Evolutionary conservation across 2,797 vertebrate genomes (phyloP).

Genomic region (Cottoperca gobio): DNA sequence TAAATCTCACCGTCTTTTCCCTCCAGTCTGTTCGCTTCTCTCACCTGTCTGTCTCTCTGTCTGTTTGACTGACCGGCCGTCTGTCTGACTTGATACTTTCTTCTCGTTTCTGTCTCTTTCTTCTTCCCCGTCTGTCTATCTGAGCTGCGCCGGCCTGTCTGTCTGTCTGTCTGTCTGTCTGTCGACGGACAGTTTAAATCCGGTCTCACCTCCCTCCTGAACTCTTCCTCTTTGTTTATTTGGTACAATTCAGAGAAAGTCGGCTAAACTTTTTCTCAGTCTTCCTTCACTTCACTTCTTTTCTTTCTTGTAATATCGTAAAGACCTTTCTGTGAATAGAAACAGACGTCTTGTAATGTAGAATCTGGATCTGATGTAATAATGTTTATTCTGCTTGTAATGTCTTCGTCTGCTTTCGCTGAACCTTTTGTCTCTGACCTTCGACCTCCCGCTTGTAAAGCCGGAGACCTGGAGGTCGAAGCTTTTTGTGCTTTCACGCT

Average conservation of each 20-base stretch:
- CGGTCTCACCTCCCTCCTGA: constrained; percentile 47
- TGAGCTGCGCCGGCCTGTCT: background rate
- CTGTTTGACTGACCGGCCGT: constrained; percentile 49
- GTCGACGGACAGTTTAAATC: constrained; percentile 22
- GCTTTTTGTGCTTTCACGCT: constrained; percentile 20
- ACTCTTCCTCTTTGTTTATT: constrained; percentile 33
- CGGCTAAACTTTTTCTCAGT: constrained; percentile 26
- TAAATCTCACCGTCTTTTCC: constrained; percentile 1
- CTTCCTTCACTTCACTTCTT: too few relatives aligned
- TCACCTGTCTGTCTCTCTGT: constrained; percentile 47
- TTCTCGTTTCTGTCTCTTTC: constrained; percentile 63
- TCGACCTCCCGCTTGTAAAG: constrained; percentile 47
- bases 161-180: constrained; percentile 21
- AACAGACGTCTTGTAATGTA: background rate
- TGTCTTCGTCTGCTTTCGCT: background rate
- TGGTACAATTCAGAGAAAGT: constrained; percentile 16
- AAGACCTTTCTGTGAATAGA: background rate
- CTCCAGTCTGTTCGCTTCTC: constrained; percentile 23
- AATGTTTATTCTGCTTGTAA: background rate
- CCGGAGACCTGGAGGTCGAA: background rate
- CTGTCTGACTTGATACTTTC: constrained; percentile 44
- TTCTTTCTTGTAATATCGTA: background rate
- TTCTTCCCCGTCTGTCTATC: constrained; percentile 42
- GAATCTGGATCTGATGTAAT: background rate
- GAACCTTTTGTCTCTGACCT: constrained; percentile 53